A percentile compares a stretch with the other conserved stretches of the same genome.
phyloP scores from a whole-genome alignment of 2,797 vertebrate species.

The Gambelia wislizenii region DNA sequence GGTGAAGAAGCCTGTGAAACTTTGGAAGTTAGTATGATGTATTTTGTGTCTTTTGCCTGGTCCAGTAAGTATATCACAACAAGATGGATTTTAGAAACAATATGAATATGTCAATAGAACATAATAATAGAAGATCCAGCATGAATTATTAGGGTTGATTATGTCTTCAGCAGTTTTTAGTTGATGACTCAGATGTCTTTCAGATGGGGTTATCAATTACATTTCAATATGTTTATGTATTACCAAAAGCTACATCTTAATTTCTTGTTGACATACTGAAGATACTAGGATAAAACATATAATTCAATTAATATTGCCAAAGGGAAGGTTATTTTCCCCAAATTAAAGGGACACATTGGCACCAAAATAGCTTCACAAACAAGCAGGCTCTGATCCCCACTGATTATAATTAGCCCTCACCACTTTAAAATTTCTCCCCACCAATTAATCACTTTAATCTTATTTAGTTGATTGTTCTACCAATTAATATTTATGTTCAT shows the following conservation, averaged over 20 bases:
- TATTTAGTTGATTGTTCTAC: background rate
- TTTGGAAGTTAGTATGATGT: too few species aligned
- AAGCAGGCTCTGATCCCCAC: background rate
- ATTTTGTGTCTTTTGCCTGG: too few species aligned
- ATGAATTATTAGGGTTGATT: background rate
- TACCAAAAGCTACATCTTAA: too few species aligned
- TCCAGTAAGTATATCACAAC: too few species aligned
- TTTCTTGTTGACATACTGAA: too few species aligned
- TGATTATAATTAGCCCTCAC: constrained; percentile 14
- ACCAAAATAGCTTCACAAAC: background rate
- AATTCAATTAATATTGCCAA: constrained; percentile 15
- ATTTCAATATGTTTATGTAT: too few species aligned
- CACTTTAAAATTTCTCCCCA: background rate
- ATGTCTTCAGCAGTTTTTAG: background rate
- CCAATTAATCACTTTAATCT: background rate
- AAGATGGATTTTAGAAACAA: background rate
- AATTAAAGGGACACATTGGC: background rate
- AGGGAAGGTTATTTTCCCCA: background rate
- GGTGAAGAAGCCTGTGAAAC: too few species aligned
- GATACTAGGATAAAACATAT: background rate
- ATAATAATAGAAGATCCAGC: background rate
- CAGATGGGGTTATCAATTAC: too few species aligned
- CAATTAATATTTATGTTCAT: background rate
- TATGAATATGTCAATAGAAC: background rate
- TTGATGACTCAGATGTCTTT: background rate